These are phyloP conservation scores for Tethya wilhelma DNA, from an alignment of 37 sponge, comb jelly and placozoan species.

Conservation along the genomic window DNA sequence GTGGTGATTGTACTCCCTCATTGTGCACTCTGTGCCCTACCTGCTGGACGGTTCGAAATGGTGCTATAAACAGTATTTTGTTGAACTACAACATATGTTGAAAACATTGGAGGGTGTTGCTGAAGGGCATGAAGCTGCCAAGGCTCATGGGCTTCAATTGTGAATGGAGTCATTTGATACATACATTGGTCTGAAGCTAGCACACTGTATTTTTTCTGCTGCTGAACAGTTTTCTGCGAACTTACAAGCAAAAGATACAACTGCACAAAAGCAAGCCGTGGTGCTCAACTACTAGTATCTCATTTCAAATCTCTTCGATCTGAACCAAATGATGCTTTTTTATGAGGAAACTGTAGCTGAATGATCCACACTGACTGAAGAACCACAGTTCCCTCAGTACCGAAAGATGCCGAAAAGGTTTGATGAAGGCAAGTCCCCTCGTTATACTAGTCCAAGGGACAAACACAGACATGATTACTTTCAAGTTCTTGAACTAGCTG, in stretches of 20 bases:
- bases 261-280: conserved; percentile 49
- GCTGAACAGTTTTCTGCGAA: conserved; percentile 61
- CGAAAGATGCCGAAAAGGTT: conserved; percentile 30
- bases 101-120: conserved; percentile 33
- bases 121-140: conserved; percentile 65
- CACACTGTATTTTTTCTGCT: conserved; percentile 35
- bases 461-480: conserved; percentile 44
- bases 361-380: conserved; percentile 37
- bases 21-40: conserved; percentile 46
- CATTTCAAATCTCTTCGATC: conserved; percentile 28
- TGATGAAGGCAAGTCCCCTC: conserved; percentile 38
- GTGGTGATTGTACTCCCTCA: conserved; percentile 21
- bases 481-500: no score
- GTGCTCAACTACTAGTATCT: conserved; percentile 29
- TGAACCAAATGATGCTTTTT: conserved; percentile 31
- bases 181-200: conserved; percentile 58
- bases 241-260: conserved; percentile 56
- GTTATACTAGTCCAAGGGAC: conserved; percentile 10
- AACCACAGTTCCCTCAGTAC: conserved; percentile 16
- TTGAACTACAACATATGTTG: conserved; percentile 28
- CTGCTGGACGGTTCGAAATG: conserved; percentile 38
- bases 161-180: conserved; percentile 62
- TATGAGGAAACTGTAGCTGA: conserved; percentile 23
- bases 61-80: conserved; percentile 40
- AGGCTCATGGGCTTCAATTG: conserved; percentile 30